phyloP scores from a whole-genome alignment of 2,888 invertebrate species.

The Trichogramma evanescens region DNA sequence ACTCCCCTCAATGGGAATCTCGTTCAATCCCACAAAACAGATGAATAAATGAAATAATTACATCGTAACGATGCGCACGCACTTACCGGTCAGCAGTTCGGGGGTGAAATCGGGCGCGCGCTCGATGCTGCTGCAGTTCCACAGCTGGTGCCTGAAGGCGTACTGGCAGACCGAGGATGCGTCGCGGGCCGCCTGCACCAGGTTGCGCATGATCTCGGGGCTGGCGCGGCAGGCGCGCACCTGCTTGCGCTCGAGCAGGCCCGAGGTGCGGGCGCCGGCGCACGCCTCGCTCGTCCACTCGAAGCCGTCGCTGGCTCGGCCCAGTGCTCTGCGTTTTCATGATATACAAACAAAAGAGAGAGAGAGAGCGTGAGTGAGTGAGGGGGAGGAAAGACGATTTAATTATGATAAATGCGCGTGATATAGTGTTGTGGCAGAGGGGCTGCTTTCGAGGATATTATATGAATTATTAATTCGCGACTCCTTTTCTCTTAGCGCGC shows the following conservation, averaged over 20 bases:
- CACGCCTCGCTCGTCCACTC: slow-evolving; percentile 42
- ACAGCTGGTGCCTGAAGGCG: slow-evolving; percentile 65
- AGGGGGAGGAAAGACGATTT: too few species aligned
- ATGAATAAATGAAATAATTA: too few species aligned
- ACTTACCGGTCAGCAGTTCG: slow-evolving; percentile 67
- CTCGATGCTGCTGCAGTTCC: slow-evolving; percentile 76
- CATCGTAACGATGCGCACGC: background rate
- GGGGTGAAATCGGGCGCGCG: slow-evolving; percentile 67
- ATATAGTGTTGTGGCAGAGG: too few species aligned
- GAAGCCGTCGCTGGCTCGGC: slow-evolving; percentile 35
- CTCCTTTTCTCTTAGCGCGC: too few species aligned
- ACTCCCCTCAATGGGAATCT: too few species aligned
- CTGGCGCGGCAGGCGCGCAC: slow-evolving; percentile 60
- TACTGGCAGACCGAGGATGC: slow-evolving; percentile 65
- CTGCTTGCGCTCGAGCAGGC: slow-evolving; percentile 57
- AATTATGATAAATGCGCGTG: too few species aligned
- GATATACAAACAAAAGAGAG: too few species aligned
- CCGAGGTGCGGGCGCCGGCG: slow-evolving; percentile 46
- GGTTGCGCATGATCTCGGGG: slow-evolving; percentile 65
- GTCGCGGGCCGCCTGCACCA: slow-evolving; percentile 65
- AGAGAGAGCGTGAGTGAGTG: slow-evolving; percentile 19
- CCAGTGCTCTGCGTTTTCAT: slow-evolving; percentile 35
- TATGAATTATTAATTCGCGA: too few species aligned
- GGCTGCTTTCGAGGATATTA: too few species aligned
- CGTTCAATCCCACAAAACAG: too few species aligned